Evolutionary conservation across 2,888 invertebrate species (phyloP).

Genomic region (Spisula solida): DNA sequence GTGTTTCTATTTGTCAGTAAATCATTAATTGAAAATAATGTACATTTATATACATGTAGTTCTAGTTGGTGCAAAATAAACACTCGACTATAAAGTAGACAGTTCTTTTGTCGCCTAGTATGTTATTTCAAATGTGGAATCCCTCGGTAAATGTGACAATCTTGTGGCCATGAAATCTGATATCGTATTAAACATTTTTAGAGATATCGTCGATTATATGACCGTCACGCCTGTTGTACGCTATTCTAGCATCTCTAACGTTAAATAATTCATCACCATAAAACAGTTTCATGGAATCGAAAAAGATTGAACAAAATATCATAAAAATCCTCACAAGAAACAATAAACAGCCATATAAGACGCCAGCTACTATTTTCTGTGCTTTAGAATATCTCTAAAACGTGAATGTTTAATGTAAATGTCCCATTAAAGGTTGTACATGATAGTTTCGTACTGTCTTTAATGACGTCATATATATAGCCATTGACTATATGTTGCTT

Average conservation of each 20-base stretch:
- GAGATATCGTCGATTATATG: not conserved
- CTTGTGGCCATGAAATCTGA: not conserved
- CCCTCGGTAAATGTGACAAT: not conserved
- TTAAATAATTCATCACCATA: slow-evolving; percentile 5
- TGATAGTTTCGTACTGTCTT: not conserved
- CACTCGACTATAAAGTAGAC: no score
- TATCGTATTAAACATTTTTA: not conserved
- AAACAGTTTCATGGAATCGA: not conserved
- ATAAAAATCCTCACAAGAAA: not conserved
- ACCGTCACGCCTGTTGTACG: not conserved
- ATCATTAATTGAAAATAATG: no score
- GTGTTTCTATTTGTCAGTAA: no score
- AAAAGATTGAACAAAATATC: not conserved
- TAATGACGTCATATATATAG: not conserved
- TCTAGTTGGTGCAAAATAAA: no score
- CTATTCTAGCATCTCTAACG: not conserved
- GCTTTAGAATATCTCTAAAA: not conserved
- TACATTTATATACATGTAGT: no score
- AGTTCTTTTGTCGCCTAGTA: no score
- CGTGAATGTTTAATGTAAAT: slow-evolving; percentile 9
- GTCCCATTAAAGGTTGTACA: not conserved
- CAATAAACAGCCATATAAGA: slow-evolving; percentile 3
- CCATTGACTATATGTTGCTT: not conserved
- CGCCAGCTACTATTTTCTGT: not conserved
- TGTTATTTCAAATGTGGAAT: no score